These are phyloP conservation scores for Pelusios castaneus DNA, from an alignment of 2,113 vertebrate genomes.

Conservation along the genomic window DNA sequence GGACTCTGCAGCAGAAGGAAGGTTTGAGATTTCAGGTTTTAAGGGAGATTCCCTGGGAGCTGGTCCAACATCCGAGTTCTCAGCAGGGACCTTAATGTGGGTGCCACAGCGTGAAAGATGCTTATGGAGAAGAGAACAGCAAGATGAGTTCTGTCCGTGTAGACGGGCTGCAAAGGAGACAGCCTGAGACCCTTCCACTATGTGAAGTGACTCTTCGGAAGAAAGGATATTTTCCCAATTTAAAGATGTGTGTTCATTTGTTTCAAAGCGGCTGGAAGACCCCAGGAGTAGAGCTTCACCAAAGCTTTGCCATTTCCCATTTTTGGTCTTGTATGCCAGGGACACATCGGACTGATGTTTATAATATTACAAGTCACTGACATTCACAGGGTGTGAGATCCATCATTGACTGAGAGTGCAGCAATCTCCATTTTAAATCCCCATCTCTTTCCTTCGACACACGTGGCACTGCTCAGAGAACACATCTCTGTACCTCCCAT, in stretches of 20 bases:
- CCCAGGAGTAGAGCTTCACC: slow-evolving; percentile 19
- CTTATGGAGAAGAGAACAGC: neutral
- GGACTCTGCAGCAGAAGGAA: neutral
- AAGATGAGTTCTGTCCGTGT: neutral
- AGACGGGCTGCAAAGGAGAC: neutral
- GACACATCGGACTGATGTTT: accelerated
- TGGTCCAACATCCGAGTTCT: slow-evolving; percentile 1
- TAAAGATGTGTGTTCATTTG: neutral
- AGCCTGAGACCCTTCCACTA: neutral
- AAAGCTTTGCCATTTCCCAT: slow-evolving; percentile 3
- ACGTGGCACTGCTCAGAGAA: neutral
- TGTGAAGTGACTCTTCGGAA: slow-evolving; percentile 24
- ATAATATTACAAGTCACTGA: neutral
- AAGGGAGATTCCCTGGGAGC: slow-evolving; percentile 13
- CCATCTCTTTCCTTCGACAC: neutral
- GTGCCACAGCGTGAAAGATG: neutral
- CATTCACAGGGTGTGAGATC: neutral
- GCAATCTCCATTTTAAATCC: neutral
- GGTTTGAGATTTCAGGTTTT: neutral
- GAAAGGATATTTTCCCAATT: neutral
- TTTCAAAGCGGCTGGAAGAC: neutral
- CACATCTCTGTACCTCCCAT: neutral
- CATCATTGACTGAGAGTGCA: neutral
- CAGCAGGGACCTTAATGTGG: slow-evolving; percentile 3
- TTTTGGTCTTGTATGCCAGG: slow-evolving; percentile 17